phyloP scores from a whole-genome alignment of 2,888 invertebrate species.

The Neoitamus cyanurus region DNA sequence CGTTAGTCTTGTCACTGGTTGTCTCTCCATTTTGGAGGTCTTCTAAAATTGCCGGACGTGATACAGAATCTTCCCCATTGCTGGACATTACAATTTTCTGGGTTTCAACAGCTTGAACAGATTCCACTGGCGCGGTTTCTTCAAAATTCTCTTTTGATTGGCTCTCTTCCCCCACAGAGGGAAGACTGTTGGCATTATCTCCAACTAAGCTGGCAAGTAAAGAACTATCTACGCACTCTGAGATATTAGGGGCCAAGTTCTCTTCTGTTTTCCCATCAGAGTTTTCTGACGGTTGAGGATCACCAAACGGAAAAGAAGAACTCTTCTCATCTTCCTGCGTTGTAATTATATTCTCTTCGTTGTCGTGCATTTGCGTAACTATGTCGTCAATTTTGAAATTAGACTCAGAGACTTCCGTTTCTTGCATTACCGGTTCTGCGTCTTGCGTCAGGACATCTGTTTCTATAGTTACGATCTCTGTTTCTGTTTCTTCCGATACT shows the following conservation, averaged over 20 bases:
- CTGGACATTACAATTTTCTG: conserved; percentile 50
- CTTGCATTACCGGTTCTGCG: background rate
- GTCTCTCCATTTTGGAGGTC: conserved; percentile 58
- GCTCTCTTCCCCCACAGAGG: conserved; percentile 63
- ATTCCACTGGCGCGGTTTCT: conserved; percentile 57
- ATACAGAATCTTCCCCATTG: conserved; percentile 60
- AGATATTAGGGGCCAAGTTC: conserved; percentile 54
- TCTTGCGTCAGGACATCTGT: background rate
- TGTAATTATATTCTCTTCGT: background rate
- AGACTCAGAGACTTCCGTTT: conserved; percentile 21
- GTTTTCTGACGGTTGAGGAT: conserved; percentile 62
- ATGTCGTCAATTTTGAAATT: conserved; percentile 15
- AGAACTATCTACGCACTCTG: conserved; percentile 62
- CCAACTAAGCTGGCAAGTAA: conserved; percentile 64
- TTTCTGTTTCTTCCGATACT: too few species aligned
- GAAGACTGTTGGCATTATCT: conserved; percentile 66
- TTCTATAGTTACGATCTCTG: background rate
- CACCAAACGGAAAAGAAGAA: conserved; percentile 65
- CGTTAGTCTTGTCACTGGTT: conserved; percentile 50
- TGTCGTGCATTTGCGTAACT: background rate
- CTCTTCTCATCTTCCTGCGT: conserved; percentile 62
- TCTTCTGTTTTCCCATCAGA: conserved; percentile 62
- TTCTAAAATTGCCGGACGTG: conserved; percentile 62
- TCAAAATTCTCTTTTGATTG: conserved; percentile 51
- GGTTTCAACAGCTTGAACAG: conserved; percentile 59